Evolutionary conservation across 2,113 vertebrate species (phyloP).

Genomic region (Acrocephalus arundinaceus): DNA sequence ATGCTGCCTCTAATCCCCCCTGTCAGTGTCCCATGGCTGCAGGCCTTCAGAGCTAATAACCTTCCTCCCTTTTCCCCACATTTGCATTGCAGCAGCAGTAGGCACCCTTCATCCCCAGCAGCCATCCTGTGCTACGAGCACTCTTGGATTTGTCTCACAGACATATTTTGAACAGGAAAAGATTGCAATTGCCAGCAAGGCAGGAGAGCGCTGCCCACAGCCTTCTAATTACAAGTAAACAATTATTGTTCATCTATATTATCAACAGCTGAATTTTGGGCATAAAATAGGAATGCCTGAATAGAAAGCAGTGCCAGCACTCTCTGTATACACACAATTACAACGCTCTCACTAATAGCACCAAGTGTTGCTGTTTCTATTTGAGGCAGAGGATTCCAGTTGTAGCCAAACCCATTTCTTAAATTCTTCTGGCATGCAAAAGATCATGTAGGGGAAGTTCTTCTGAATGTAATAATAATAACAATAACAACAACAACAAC

Average conservation of each 20-base stretch:
- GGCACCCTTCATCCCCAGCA: background rate
- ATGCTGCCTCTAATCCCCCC: background rate
- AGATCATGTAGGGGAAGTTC: background rate
- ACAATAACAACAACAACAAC: background rate
- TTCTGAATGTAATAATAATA: background rate
- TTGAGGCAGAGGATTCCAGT: background rate
- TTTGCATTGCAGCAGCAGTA: background rate
- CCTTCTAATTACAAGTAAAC: background rate
- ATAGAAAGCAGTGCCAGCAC: background rate
- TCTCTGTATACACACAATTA: background rate
- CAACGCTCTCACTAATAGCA: background rate
- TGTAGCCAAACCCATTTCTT: background rate
- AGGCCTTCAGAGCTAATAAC: background rate
- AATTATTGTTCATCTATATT: background rate
- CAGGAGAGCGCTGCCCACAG: background rate
- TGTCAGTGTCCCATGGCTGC: accelerated
- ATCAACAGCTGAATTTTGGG: background rate
- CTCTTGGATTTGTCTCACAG: background rate
- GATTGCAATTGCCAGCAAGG: background rate
- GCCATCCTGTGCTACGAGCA: accelerated
- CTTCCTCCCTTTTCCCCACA: background rate
- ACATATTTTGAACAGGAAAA: background rate
- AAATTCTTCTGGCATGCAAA: background rate
- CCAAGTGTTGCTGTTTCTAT: background rate
- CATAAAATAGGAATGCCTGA: background rate